Evolutionary conservation across 2,113 vertebrate genomes (phyloP).

Genomic region (Ictalurus punctatus): DNA sequence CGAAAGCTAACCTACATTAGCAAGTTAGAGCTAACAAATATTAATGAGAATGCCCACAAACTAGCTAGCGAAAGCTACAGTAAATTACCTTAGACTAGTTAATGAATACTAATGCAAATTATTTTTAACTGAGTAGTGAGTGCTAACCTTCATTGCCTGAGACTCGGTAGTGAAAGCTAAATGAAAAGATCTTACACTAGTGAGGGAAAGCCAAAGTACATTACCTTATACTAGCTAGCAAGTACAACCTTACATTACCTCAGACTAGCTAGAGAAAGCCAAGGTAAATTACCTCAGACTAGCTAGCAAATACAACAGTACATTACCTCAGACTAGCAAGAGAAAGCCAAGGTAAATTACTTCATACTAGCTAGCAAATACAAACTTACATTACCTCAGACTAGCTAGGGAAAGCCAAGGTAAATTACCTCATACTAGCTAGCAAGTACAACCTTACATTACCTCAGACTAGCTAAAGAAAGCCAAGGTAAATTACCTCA

Average conservation of each 20-base stretch:
- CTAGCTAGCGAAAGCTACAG: background rate
- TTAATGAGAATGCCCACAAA: background rate
- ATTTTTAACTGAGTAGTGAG: background rate
- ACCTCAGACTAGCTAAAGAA: background rate
- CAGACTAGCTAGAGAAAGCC: background rate
- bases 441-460: too few species aligned
- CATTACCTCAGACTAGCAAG: background rate
- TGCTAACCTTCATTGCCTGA: background rate
- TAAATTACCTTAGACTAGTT: background rate
- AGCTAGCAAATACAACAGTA: too few species aligned
- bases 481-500: background rate
- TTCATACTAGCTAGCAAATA: background rate
- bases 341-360: background rate
- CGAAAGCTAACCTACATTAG: background rate
- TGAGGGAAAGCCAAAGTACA: background rate
- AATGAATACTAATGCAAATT: background rate
- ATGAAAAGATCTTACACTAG: background rate
- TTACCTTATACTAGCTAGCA: background rate
- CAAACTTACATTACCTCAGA: background rate
- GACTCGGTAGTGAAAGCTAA: background rate
- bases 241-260: too few species aligned
- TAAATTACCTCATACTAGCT: background rate
- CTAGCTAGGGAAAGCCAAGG: background rate
- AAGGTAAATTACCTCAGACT: background rate
- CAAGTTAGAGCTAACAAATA: background rate